Percentiles rank a stretch among this genome's conserved stretches.
Conservation (phyloP, 2,888 invertebrate species). For the Fragum whitleyi region DNA sequence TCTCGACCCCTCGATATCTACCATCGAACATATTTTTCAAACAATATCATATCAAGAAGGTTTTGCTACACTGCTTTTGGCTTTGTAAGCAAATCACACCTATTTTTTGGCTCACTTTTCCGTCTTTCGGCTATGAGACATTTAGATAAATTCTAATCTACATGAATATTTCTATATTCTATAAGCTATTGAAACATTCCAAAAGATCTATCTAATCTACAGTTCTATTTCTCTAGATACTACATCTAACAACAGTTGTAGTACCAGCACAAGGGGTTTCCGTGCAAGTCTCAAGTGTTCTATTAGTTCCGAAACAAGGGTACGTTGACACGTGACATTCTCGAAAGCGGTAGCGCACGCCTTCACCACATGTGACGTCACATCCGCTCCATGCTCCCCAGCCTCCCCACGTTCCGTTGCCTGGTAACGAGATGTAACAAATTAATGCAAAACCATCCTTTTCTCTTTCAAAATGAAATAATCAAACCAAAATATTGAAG, state of each 20-base stretch:
- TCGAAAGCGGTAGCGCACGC: constrained; percentile 55
- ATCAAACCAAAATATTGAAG: not conserved
- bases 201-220: not conserved
- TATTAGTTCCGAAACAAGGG: constrained; percentile 46
- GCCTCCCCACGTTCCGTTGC: constrained; percentile 57
- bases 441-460: constrained; percentile 20
- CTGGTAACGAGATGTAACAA: constrained; percentile 53
- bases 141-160: too few species aligned
- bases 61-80: too few species aligned
- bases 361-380: constrained; percentile 67
- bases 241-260: constrained; percentile 10
- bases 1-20: too few species aligned
- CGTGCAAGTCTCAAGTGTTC: constrained; percentile 40
- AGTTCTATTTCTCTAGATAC: constrained; percentile 11
- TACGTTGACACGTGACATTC: constrained; percentile 37
- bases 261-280: constrained; percentile 26
- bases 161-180: too few species aligned
- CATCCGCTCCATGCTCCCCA: constrained; percentile 65
- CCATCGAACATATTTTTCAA: too few species aligned
- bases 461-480: not conserved
- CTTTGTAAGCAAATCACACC: too few species aligned
- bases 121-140: too few species aligned
- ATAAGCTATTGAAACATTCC: too few species aligned
- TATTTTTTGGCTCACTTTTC: too few species aligned
- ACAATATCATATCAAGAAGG: too few species aligned